Conservation (phyloP, 2,113 vertebrate species). For the Pimephales promelas region DNA sequence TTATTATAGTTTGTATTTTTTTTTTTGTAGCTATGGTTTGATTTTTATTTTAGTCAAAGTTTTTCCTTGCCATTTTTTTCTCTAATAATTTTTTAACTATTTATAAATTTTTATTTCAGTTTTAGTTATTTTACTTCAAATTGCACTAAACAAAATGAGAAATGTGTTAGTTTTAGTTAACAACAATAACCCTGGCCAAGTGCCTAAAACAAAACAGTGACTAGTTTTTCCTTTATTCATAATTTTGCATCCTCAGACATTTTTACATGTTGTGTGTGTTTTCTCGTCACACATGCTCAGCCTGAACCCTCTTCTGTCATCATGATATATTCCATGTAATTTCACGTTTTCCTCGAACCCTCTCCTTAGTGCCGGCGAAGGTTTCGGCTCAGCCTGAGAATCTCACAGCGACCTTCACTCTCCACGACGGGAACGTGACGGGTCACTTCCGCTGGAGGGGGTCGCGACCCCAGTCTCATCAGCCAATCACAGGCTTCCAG, state of each 20-base stretch:
- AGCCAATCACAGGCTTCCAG: slow-evolving; percentile 90
- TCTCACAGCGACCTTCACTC: slow-evolving; percentile 86
- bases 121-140: background rate
- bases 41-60: background rate
- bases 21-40: background rate
- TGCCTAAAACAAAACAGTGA: background rate
- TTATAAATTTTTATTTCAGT: background rate
- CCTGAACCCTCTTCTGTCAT: background rate
- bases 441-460: slow-evolving; percentile 89
- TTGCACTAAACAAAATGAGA: background rate
- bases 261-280: too few relatives aligned
- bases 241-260: too few relatives aligned
- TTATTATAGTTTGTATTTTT: background rate
- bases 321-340: background rate
- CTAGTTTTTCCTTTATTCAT: background rate
- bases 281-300: too few relatives aligned
- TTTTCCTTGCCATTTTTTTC: background rate
- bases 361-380: slow-evolving; percentile 70
- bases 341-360: background rate
- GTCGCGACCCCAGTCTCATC: slow-evolving; percentile 77
- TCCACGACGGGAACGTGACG: slow-evolving; percentile 85
- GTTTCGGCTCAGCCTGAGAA: slow-evolving; percentile 90
- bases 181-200: background rate
- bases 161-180: background rate
- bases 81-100: background rate